These are phyloP conservation scores for Lepidochitona cinerea DNA, from an alignment of 2,888 invertebrate genomes.

Conservation along the genomic window DNA sequence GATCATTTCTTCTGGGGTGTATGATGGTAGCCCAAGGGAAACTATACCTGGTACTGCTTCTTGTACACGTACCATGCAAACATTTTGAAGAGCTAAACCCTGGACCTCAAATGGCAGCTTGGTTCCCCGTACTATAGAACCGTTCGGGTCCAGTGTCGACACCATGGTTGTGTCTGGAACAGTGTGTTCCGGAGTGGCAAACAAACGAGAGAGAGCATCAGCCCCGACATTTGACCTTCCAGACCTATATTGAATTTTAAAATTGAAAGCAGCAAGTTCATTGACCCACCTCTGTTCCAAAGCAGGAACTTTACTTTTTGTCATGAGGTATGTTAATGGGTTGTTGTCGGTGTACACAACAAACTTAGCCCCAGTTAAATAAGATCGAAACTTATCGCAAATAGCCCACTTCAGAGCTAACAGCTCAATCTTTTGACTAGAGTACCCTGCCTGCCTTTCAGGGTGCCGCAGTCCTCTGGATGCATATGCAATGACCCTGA, in stretches of 20 bases:
- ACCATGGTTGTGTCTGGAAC: neutral
- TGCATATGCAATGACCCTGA: slow-evolving; percentile 26
- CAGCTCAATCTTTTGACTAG: slow-evolving; percentile 26
- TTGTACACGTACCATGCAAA: neutral
- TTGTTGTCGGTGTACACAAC: slow-evolving; percentile 26
- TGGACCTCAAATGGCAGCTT: neutral
- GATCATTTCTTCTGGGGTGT: neutral
- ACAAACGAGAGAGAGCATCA: slow-evolving; percentile 7
- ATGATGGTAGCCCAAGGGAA: neutral
- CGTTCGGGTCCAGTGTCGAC: neutral
- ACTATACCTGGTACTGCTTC: neutral
- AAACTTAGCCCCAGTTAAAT: slow-evolving; percentile 22
- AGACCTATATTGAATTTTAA: slow-evolving; percentile 16
- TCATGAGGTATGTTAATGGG: slow-evolving; percentile 14
- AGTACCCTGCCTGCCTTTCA: slow-evolving; percentile 11
- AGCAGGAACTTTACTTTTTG: slow-evolving; percentile 18
- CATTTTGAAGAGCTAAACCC: neutral
- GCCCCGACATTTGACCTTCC: slow-evolving; percentile 19
- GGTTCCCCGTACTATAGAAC: neutral
- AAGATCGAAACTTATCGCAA: slow-evolving; percentile 27
- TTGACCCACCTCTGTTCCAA: slow-evolving; percentile 26
- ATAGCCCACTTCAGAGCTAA: slow-evolving; percentile 35
- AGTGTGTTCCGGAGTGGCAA: neutral
- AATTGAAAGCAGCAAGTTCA: slow-evolving; percentile 22
- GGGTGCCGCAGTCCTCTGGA: neutral